Evolutionary conservation across 2,113 vertebrate species (phyloP), one percentile per base, ranked within the genome.

Genomic region (Riparia riparia): DNA sequence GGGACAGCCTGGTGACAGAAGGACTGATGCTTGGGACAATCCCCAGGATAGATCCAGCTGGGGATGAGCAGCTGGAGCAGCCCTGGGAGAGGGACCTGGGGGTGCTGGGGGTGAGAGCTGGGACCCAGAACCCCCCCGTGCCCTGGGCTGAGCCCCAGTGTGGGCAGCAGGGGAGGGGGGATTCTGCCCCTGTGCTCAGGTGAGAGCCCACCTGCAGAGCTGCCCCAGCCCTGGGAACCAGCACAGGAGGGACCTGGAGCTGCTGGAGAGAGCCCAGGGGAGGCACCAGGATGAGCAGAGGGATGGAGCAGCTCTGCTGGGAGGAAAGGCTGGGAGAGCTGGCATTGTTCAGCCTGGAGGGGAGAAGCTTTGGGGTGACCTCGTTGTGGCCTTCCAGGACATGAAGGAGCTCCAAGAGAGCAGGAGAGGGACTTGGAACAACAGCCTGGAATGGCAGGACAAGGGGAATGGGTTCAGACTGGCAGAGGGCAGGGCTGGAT

Each of bases 401-500:
- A 37, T 37, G 37, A 37, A 8, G 37, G 37, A 37, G 37, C 37
- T 37, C 37, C 37, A 37, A 37, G 37, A 37, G 37, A 37, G 37
- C 37, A 9, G 37, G 37, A 37, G 37, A 37, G 37, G 37, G 37
- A 37, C 37, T 37, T 37, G 37, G 37, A 37, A 37, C 37, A 37
- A 37, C 37, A 37, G 37, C 37, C 37, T 37, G 37, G 37, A 37
- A 8, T 37, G 37, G 37, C n/a, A 47, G 20, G 24, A 74, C 24
- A 34, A 4, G 4, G 16, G 19, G 19, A 50, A 50, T 34, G 31
- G 13, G 14, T 85, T 44, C 61, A 5, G 20, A 76, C 0, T 44
- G 31, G 8, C 31, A 77, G 24, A 56, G 28, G 12, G 6, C n/a
- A 65, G 69, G 18, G 7, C 0, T 8, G 0, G 60, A 37, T 44